Evolutionary conservation across 2,888 invertebrate genomes (phyloP).

Genomic region (Tiphia femorata): DNA sequence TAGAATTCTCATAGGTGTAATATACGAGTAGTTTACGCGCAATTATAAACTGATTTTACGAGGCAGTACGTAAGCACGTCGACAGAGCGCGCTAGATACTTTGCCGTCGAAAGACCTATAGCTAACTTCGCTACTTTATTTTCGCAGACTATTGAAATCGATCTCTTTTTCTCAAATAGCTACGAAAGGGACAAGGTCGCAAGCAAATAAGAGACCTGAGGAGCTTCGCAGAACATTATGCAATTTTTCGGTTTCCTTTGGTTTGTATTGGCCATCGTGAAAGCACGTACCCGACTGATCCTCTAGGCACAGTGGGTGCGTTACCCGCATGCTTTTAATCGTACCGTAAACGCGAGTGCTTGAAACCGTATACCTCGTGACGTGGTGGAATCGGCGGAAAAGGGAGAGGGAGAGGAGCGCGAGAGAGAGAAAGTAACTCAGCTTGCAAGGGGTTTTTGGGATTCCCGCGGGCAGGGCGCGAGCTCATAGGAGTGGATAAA

Average conservation of each 20-base stretch:
- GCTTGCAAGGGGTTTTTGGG: conserved; percentile 8
- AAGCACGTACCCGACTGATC: too few species aligned
- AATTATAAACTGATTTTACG: too few species aligned
- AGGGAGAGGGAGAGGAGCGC: conserved; percentile 1
- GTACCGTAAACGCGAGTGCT: conserved; percentile 22
- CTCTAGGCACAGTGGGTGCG: too few species aligned
- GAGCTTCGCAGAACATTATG: not conserved
- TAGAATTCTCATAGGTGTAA: too few species aligned
- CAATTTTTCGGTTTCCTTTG: not conserved
- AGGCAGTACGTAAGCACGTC: too few species aligned
- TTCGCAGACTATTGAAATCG: conserved; percentile 30
- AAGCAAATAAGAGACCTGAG: not conserved
- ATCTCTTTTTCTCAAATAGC: conserved; percentile 13
- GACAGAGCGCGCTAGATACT: too few species aligned
- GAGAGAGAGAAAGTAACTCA: conserved; percentile 18
- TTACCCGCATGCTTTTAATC: conserved; percentile 14
- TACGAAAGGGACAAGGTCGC: too few species aligned
- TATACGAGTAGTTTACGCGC: too few species aligned
- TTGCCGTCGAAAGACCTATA: too few species aligned
- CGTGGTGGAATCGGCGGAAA: conserved; percentile 7
- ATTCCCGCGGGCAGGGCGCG: conserved; percentile 18
- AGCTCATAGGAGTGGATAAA: not conserved
- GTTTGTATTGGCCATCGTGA: not conserved
- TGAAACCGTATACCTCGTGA: conserved; percentile 9
- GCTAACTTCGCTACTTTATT: too few species aligned